Conservation (phyloP, 2,797 vertebrate species). For the Ara ararauna region DNA sequence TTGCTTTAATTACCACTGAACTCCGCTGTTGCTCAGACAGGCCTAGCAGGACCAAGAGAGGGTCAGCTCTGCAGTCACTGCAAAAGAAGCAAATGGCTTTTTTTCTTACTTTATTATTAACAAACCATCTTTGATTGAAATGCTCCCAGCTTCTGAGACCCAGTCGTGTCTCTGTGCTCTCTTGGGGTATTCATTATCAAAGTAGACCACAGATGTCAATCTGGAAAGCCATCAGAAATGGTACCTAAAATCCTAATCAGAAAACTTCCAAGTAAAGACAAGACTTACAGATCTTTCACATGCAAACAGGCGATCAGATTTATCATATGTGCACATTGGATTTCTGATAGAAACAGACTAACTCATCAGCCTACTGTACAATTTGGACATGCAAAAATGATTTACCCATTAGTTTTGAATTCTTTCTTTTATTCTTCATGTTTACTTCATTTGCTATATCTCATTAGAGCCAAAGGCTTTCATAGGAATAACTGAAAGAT, state of each 20-base stretch:
- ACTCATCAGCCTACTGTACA: neutral
- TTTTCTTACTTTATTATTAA: constrained; percentile 81
- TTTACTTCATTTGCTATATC: constrained; percentile 17
- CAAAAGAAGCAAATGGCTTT: constrained; percentile 80
- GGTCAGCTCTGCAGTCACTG: constrained; percentile 77
- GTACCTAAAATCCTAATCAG: constrained; percentile 66
- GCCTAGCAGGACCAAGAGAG: constrained; percentile 81
- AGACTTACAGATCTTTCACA: constrained; percentile 36
- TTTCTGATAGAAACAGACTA: constrained; percentile 32
- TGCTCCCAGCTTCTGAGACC: constrained; percentile 79
- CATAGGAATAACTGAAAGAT: neutral
- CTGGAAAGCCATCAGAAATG: constrained; percentile 62
- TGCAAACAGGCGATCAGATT: constrained; percentile 51
- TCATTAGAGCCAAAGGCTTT: constrained; percentile 7
- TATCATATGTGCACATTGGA: neutral
- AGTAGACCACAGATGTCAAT: constrained; percentile 66
- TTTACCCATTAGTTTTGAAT: neutral
- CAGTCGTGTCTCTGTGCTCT: constrained; percentile 79
- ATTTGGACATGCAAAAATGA: neutral
- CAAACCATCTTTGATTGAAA: constrained; percentile 83
- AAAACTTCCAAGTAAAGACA: constrained; percentile 63
- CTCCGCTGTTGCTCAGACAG: constrained; percentile 82
- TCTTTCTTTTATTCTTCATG: neutral
- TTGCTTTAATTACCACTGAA: constrained; percentile 89
- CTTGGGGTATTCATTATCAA: constrained; percentile 89